Conservation (phyloP, 2,888 invertebrate species). For the Deilephila porcellus region DNA sequence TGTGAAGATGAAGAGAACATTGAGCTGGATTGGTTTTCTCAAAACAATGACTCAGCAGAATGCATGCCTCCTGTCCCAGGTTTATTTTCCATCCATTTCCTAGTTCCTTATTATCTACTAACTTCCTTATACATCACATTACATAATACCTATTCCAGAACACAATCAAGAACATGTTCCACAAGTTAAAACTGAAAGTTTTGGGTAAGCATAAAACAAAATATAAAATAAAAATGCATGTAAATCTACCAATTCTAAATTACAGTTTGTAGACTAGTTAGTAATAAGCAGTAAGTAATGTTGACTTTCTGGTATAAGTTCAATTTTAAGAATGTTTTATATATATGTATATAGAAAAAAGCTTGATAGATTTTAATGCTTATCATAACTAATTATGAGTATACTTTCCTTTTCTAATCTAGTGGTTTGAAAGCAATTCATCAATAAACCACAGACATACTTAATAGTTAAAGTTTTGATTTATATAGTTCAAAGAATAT, state of each 20-base stretch:
- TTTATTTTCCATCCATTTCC: conserved; percentile 44
- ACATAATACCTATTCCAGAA: conserved; percentile 38
- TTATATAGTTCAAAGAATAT: too few species aligned
- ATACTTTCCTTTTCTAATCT: too few species aligned
- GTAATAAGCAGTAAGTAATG: too few species aligned
- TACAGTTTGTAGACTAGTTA: too few species aligned
- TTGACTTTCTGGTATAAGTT: too few species aligned
- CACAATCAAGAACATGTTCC: conserved; percentile 37
- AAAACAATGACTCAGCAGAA: conserved; percentile 49
- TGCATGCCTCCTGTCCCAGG: conserved; percentile 55
- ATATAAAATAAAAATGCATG: not conserved
- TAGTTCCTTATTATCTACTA: conserved; percentile 40
- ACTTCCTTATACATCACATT: conserved; percentile 33
- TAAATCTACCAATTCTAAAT: not conserved
- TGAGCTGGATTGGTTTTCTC: conserved; percentile 67
- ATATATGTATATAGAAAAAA: too few species aligned
- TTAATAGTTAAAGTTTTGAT: too few species aligned
- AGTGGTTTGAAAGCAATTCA: too few species aligned
- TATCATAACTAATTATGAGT: too few species aligned
- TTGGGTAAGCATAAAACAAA: conserved; percentile 35
- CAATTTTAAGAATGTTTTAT: too few species aligned
- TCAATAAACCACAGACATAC: too few species aligned
- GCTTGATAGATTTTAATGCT: too few species aligned
- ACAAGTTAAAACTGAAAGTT: conserved; percentile 28
- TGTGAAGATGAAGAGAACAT: conserved; percentile 71